Evolutionary conservation across 2,113 vertebrate genomes (phyloP).

Genomic region (Rhipidura dahli): DNA sequence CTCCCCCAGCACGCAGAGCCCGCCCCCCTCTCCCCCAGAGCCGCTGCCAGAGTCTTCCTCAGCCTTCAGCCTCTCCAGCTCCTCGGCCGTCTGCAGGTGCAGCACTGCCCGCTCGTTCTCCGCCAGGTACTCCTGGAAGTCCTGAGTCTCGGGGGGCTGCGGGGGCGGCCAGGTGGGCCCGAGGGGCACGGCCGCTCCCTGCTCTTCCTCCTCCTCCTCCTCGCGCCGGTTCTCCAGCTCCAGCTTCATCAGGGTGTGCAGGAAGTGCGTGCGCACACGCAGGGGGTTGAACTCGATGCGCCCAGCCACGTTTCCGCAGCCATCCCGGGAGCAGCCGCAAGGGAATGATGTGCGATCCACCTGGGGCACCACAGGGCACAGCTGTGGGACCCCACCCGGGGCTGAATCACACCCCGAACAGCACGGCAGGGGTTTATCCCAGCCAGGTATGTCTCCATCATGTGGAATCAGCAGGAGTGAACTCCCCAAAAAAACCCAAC

Average conservation of each 20-base stretch:
- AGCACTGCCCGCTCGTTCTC: constrained; percentile 90
- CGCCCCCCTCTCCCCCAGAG: constrained; percentile 71
- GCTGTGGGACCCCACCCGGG: accelerated
- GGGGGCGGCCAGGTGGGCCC: constrained; percentile 55
- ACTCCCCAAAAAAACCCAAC: no score
- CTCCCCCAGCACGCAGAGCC: constrained; percentile 80
- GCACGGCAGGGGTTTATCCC: accelerated
- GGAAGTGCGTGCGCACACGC: constrained; percentile 94
- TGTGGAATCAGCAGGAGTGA: no score
- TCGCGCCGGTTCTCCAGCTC: constrained; percentile 87
- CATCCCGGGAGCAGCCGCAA: constrained; percentile 93
- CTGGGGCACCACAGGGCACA: constrained; percentile 47
- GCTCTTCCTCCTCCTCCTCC: not conserved
- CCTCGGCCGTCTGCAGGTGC: constrained; percentile 93
- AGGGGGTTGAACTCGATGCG: constrained; percentile 96
- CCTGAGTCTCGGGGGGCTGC: constrained; percentile 70
- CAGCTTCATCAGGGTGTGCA: constrained; percentile 98
- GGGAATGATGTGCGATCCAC: constrained; percentile 98
- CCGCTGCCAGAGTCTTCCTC: constrained; percentile 80
- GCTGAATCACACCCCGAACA: not conserved
- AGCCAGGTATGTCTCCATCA: no score
- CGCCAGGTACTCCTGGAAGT: constrained; percentile 80
- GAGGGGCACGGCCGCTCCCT: constrained; percentile 22
- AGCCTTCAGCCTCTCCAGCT: constrained; percentile 86
- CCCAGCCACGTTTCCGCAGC: constrained; percentile 89